Percentiles rank a stretch among this genome's conserved stretches.
Evolutionary conservation across 2,113 vertebrate genomes (phyloP).

Genomic region (Ciconia maguari): DNA sequence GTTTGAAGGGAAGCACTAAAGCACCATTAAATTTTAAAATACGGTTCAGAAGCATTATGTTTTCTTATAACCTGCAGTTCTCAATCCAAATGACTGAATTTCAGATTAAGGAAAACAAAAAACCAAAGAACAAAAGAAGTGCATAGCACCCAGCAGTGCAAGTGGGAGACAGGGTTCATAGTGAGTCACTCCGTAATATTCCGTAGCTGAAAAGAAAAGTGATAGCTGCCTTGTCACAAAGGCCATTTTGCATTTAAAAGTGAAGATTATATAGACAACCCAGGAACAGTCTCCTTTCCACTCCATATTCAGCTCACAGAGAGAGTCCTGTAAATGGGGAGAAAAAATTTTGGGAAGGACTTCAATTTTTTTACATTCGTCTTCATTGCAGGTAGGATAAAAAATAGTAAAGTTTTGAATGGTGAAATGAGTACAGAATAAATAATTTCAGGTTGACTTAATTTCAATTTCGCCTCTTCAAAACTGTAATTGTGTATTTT

Average conservation of each 20-base stretch:
- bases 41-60: not conserved
- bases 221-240: not conserved
- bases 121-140: not conserved
- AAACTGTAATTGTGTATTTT: not conserved
- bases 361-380: not conserved
- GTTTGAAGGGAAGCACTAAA: conserved; percentile 3
- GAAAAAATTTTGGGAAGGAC: not conserved
- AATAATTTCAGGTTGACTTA: not conserved
- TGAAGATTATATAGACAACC: not conserved
- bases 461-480: not conserved
- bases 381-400: not conserved
- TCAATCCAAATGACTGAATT: not conserved
- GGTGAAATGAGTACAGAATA: not conserved
- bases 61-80: not conserved
- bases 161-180: not conserved
- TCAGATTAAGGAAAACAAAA: not conserved
- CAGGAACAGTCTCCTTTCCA: not conserved
- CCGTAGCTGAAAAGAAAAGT: not conserved
- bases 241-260: not conserved
- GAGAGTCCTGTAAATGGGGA: not conserved
- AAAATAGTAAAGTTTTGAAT: not conserved
- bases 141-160: not conserved
- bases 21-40: conserved; percentile 13
- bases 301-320: not conserved
- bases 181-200: not conserved